Percentiles rank a stretch among this genome's conserved stretches.
These are phyloP conservation scores for Indicator maculatus DNA, from an alignment of 2,113 vertebrate genomes.

Conservation along the genomic window DNA sequence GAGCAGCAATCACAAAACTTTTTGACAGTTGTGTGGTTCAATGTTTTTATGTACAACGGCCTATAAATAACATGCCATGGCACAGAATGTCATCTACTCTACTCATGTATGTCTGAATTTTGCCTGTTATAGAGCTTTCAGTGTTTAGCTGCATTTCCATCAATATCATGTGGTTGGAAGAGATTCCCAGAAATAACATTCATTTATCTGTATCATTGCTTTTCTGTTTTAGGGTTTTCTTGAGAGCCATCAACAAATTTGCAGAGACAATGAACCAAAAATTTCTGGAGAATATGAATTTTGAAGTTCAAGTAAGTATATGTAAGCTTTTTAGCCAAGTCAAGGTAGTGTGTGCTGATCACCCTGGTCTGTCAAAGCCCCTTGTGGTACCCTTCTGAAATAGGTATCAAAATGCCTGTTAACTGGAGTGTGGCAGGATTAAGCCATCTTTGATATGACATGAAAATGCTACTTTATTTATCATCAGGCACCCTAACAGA, in stretches of 20 bases:
- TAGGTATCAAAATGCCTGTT: background rate
- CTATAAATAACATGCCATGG: background rate
- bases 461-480: background rate
- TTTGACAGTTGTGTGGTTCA: background rate
- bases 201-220: background rate
- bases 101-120: background rate
- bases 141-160: background rate
- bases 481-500: background rate
- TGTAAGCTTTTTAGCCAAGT: background rate
- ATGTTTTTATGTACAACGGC: background rate
- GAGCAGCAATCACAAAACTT: background rate
- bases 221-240: conserved; percentile 83
- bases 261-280: conserved; percentile 97
- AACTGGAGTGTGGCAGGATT: background rate
- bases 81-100: background rate
- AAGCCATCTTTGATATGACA: background rate
- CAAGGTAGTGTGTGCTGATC: background rate
- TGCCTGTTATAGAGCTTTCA: background rate
- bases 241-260: conserved; percentile 96
- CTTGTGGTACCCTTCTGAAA: background rate
- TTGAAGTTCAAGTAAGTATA: conserved; percentile 91
- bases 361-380: background rate
- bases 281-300: conserved; percentile 92
- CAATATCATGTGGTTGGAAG: fast-evolving
- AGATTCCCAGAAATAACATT: background rate